Conservation (phyloP, 2,888 invertebrate genomes). For the Cerastis rubricosa region DNA sequence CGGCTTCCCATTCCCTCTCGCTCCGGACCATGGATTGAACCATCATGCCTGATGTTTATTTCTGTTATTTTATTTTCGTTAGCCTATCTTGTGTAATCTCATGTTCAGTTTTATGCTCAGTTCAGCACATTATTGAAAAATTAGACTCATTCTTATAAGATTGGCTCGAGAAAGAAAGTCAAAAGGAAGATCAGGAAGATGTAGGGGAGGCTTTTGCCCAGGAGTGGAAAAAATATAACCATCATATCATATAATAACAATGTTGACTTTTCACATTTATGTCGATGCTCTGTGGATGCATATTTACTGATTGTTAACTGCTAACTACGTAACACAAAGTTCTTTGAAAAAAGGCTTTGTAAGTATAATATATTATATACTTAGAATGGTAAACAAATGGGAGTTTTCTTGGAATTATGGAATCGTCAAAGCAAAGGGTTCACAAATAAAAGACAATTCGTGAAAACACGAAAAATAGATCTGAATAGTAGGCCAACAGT, state of each 20-base stretch:
- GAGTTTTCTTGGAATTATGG: neutral
- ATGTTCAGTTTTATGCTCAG: no score
- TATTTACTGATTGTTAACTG: neutral
- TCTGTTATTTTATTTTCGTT: neutral
- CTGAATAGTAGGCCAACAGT: neutral
- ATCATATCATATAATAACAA: no score
- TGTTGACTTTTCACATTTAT: no score
- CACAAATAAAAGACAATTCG: neutral
- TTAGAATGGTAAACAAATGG: neutral
- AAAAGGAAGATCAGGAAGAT: no score
- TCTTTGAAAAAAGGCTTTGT: neutral
- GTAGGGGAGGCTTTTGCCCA: no score
- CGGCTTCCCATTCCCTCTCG: no score
- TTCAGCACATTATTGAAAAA: no score
- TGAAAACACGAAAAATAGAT: neutral
- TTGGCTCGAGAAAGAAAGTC: no score
- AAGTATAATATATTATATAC: neutral
- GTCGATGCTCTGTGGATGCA: neutral
- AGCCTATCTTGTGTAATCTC: no score
- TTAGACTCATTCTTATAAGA: no score
- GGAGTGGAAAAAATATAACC: no score
- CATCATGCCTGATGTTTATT: neutral
- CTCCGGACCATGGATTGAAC: no score
- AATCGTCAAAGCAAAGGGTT: neutral
- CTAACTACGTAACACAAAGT: neutral